phyloP scores from a whole-genome alignment of 2,797 vertebrate species.

The Linurgus olivaceus region DNA sequence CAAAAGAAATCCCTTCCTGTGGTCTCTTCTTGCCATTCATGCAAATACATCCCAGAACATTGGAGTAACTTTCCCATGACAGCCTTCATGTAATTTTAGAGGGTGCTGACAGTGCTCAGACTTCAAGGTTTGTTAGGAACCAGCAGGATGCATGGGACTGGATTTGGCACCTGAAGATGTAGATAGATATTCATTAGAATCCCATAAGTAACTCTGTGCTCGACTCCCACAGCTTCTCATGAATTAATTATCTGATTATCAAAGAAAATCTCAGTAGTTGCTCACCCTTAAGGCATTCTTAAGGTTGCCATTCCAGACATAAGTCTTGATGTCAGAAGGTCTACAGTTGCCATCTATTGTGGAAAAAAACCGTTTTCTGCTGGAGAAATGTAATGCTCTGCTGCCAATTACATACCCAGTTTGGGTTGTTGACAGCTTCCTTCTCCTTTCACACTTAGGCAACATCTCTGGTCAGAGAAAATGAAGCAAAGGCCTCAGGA shows the following conservation, averaged over 20 bases:
- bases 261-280: background rate
- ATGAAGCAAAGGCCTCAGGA: background rate
- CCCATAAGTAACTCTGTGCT: background rate
- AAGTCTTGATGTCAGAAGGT: background rate
- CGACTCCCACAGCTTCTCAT: background rate
- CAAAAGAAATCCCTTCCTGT: background rate
- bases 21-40: background rate
- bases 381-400: background rate
- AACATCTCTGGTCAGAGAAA: conserved; percentile 14
- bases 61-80: background rate
- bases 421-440: background rate
- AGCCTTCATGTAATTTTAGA: background rate
- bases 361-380: background rate
- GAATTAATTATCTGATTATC: background rate
- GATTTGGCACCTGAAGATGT: background rate
- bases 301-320: background rate
- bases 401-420: background rate
- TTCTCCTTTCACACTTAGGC: conserved; percentile 18
- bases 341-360: background rate
- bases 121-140: background rate
- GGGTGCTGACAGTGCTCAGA: background rate
- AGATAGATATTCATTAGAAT: background rate
- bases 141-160: background rate
- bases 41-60: background rate
- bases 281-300: background rate